These are phyloP conservation scores for Hemaris fuciformis DNA, from an alignment of 2,888 invertebrate genomes.

Conservation along the genomic window DNA sequence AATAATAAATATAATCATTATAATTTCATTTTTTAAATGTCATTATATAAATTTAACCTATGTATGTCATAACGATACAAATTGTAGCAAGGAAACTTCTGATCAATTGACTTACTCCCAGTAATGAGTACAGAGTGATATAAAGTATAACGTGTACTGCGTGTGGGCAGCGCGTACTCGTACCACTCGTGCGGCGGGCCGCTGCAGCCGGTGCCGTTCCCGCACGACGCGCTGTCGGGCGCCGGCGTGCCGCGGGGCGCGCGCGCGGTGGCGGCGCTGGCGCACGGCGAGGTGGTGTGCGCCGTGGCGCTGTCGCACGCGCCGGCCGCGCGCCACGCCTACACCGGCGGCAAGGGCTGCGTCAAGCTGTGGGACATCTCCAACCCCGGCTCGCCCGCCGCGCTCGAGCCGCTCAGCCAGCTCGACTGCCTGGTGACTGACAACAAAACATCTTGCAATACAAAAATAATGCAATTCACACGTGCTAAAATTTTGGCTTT, in stretches of 20 bases:
- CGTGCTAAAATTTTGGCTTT: no score
- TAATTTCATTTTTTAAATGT: no score
- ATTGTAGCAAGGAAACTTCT: no score
- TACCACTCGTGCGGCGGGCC: conserved; percentile 96
- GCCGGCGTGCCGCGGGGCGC: conserved; percentile 97
- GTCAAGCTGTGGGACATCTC: conserved; percentile 98
- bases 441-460: no score
- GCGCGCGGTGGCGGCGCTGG: conserved; percentile 92
- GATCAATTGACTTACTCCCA: no score
- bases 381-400: conserved; percentile 90
- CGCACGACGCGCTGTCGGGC: conserved; percentile 94
- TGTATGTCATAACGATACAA: no score
- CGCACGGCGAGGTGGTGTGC: conserved; percentile 97
- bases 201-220: conserved; percentile 95
- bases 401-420: conserved; percentile 94
- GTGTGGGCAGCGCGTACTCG: conserved; percentile 93
- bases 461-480: no score
- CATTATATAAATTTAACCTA: no score
- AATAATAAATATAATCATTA: no score
- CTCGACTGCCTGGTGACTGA: conserved; percentile 91
- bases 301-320: conserved; percentile 93
- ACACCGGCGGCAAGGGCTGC: conserved; percentile 98
- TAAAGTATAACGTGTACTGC: no score
- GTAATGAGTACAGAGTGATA: no score
- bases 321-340: conserved; percentile 93